These are phyloP conservation scores for Scaptomyza reducta DNA, from an alignment of 2,888 invertebrate species.

Conservation along the genomic window DNA sequence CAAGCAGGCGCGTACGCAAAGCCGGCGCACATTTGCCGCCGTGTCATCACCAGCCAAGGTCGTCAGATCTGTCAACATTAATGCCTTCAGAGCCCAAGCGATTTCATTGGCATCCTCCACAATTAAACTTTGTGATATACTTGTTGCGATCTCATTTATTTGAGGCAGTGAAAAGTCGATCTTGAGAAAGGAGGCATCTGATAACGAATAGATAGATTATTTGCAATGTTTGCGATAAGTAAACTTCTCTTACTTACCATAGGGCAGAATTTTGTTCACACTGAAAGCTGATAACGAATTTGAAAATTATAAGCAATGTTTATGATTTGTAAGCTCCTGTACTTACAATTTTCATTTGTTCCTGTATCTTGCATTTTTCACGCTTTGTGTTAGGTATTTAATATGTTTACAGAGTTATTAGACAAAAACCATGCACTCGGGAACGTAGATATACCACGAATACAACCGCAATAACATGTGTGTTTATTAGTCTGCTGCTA, in stretches of 20 bases:
- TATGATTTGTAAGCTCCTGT: neutral
- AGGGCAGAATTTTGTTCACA: conserved; percentile 74
- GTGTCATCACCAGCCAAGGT: conserved; percentile 94
- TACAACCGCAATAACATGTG: conserved; percentile 19
- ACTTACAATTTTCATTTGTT: neutral
- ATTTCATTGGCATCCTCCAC: conserved; percentile 85
- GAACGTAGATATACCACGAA: neutral
- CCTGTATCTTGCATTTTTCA: neutral
- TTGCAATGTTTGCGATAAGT: neutral
- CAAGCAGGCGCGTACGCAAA: conserved; percentile 89
- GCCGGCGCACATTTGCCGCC: conserved; percentile 89
- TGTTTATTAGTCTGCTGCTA: conserved; percentile 29
- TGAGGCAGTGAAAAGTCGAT: conserved; percentile 86
- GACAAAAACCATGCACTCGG: neutral
- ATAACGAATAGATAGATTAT: neutral
- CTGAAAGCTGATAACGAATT: conserved; percentile 4
- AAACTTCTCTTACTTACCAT: conserved; percentile 60
- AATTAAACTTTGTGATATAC: conserved; percentile 81
- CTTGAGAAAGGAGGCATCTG: conserved; percentile 72
- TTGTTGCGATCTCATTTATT: conserved; percentile 85
- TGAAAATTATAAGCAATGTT: neutral
- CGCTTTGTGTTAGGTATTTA: neutral
- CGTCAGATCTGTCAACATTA: conserved; percentile 96
- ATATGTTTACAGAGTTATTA: neutral
- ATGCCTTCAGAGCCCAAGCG: conserved; percentile 92